Base-by-base conservation (phyloP, 2,797 vertebrate species). In the Centroberyx gerrardi region DNA sequence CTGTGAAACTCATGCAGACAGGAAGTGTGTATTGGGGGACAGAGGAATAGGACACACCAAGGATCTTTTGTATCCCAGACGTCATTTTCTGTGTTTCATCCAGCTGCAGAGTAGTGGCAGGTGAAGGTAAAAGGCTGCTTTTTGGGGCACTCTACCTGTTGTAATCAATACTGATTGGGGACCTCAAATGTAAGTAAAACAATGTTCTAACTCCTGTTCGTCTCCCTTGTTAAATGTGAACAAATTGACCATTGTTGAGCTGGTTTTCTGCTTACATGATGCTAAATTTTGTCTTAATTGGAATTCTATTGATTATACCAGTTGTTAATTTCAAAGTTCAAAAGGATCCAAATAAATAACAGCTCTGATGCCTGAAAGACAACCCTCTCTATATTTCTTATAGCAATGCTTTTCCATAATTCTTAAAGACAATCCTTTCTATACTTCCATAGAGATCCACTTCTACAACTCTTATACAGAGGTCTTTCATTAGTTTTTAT, bases 1-100 rank as follows among this genome's bases (percentile, higher is more conserved):
- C 84, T 68, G 74, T 76, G 72, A 76, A 76, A 80, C 52, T 49
- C 75, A 81, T 83, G 86, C 86, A 88, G 64, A 53, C 49, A 83
- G 64, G 62, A 49, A 58, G 46, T 60, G 64, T 29, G 40, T 53
- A 40, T 14, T 17, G 52, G 68, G 55, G 46, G 27, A 66, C 38
- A 36, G 33, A 60, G 66, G 42, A 58, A 56, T 0, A 22, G 40
- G 55, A 68, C 36, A 64, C 60, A 59, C 2, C 7, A 5, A 40
- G 38, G 17, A 59, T 33, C 12, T n/a, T 27, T 17, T 46, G 1
- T 8, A 8, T 15, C 8, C 7, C 59, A 38, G 54, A 17, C 15
- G 31, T 12, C 9, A 17, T 22, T 53, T 36, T 36, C 28, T 46
- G 28, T 65, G 10, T 49, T 18, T 31, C n/a, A 55, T 38, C 67